Evolutionary conservation across 1,140 invertebrate genomes (phyloP).

Genomic region (Drosophila nigrodunni): DNA sequence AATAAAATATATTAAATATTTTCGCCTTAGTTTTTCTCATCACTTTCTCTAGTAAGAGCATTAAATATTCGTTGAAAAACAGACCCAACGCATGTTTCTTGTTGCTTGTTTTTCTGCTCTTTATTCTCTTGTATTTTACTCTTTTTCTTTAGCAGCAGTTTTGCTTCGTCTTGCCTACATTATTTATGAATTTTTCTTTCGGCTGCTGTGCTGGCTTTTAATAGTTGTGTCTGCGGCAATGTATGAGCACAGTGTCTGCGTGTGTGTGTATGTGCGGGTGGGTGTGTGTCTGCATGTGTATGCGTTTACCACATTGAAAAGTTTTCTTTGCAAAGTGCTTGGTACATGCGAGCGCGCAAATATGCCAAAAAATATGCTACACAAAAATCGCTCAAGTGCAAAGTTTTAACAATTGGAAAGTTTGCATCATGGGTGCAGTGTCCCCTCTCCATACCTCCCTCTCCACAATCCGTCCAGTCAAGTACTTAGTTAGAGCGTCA

Average conservation of each 20-base stretch:
- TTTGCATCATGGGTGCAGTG: constrained; percentile 66
- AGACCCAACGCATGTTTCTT: constrained; percentile 32
- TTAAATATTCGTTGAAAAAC: constrained; percentile 40
- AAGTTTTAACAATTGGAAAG: constrained; percentile 83
- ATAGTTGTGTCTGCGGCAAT: constrained; percentile 69
- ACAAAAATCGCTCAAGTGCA: constrained; percentile 82
- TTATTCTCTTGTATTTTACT: neutral
- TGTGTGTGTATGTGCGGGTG: constrained; percentile 18
- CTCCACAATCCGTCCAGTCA: constrained; percentile 24
- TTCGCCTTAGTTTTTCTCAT: no score
- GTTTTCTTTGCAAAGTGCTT: constrained; percentile 82
- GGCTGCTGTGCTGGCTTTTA: constrained; percentile 73
- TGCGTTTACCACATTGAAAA: constrained; percentile 80
- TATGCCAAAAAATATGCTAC: constrained; percentile 82
- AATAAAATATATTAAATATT: no score
- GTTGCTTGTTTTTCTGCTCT: constrained; percentile 3
- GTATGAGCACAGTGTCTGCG: constrained; percentile 37
- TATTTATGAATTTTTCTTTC: constrained; percentile 80
- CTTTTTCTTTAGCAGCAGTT: constrained; percentile 27
- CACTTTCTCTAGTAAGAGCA: constrained; percentile 8
- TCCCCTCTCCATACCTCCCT: neutral
- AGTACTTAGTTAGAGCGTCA: constrained; percentile 58
- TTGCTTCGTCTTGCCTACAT: constrained; percentile 53
- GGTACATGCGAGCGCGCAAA: constrained; percentile 78
- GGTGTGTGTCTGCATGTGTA: constrained; percentile 12